Evolutionary conservation across 2,888 invertebrate species (phyloP).

Genomic region (Penaeus monodon): DNA sequence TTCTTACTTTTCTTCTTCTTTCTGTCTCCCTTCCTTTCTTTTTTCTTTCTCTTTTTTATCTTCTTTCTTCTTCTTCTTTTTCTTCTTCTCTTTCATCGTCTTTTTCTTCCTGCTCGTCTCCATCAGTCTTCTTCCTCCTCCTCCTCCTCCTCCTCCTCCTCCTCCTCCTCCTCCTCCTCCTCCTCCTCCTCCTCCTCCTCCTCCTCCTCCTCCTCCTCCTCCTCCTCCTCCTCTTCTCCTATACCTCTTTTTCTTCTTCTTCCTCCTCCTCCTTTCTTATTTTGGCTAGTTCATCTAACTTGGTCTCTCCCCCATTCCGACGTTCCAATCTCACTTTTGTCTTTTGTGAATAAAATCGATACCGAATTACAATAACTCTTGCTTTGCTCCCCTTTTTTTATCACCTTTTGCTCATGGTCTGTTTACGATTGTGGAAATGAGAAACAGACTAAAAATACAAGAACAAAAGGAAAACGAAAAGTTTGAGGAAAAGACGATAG

Average conservation of each 20-base stretch:
- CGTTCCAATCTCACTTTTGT: neutral
- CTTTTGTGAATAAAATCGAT: neutral
- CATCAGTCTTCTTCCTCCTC: neutral
- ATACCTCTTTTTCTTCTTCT: neutral
- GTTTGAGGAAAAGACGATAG: neutral
- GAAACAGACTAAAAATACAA: too few relatives aligned
- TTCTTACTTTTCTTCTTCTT: too few relatives aligned
- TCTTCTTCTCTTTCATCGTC: too few relatives aligned
- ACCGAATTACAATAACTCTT: neutral
- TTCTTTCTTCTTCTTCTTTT: neutral
- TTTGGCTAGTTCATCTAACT: neutral
- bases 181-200: neutral
- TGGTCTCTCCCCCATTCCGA: neutral
- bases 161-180: too few relatives aligned
- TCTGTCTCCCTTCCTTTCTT: too few relatives aligned
- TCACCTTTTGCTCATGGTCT: too few relatives aligned
- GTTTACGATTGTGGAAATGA: neutral
- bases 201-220: neutral
- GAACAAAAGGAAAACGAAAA: neutral
- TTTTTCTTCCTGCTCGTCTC: too few relatives aligned
- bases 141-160: too few relatives aligned
- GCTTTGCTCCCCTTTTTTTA: neutral
- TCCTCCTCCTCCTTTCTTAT: neutral
- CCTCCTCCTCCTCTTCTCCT: neutral
- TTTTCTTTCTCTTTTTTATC: neutral